Percentiles rank a stretch among this genome's conserved stretches.
phyloP scores from a whole-genome alignment of 2,797 vertebrate species.

The Bradypodion ventrale region DNA sequence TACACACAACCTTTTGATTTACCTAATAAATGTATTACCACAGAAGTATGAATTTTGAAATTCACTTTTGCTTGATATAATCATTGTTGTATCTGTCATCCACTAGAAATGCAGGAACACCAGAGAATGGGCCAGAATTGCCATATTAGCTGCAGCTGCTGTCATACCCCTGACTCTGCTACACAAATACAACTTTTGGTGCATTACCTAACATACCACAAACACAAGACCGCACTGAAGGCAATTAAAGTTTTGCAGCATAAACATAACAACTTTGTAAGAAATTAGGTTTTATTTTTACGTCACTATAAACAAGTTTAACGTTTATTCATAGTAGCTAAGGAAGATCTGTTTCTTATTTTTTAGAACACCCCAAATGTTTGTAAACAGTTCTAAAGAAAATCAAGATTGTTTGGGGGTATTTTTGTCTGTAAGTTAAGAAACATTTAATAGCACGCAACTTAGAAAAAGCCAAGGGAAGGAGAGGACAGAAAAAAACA shows the following conservation, averaged over 20 bases:
- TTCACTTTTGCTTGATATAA: too few species aligned
- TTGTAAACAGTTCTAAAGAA: conserved; percentile 35
- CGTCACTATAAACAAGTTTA: conserved; percentile 78
- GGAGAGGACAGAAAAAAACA: neutral
- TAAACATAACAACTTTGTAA: conserved; percentile 69
- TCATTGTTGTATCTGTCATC: neutral
- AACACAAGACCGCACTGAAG: conserved; percentile 46
- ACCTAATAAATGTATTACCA: too few species aligned
- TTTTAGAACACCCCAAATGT: conserved; percentile 43
- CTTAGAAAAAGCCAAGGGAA: conserved; percentile 49
- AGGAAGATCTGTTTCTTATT: conserved; percentile 32
- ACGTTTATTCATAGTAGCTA: conserved; percentile 69
- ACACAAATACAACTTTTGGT: conserved; percentile 18
- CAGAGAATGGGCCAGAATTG: neutral
- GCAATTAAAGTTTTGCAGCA: conserved; percentile 59
- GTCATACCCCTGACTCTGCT: neutral
- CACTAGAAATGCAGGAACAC: neutral
- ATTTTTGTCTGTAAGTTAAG: conserved; percentile 49
- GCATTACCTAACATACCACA: neutral
- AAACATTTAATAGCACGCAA: conserved; percentile 47
- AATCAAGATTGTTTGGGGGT: conserved; percentile 14
- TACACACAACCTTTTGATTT: too few species aligned
- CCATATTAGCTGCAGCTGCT: neutral
- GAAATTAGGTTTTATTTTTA: conserved; percentile 83
- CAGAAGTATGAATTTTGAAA: too few species aligned